Percentiles rank a stretch among this genome's conserved stretches.
phyloP scores from a whole-genome alignment of 2,113 vertebrate genomes.

The Podilymbus podiceps region DNA sequence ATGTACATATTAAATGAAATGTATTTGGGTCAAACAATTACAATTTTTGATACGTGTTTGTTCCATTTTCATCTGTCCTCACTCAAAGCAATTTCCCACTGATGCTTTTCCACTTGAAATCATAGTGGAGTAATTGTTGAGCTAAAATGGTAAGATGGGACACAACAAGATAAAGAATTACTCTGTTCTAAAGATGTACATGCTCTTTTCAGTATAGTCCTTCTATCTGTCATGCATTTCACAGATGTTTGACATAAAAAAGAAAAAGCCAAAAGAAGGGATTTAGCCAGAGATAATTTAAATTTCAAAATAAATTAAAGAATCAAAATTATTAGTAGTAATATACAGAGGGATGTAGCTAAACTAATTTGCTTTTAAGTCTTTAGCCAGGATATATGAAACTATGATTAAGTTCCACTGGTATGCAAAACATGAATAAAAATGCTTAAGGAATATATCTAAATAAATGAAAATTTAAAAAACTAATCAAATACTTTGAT shows the following conservation, averaged over 20 bases:
- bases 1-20: neutral
- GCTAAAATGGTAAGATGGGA: neutral
- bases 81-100: neutral
- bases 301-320: neutral
- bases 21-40: neutral
- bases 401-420: neutral
- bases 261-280: neutral
- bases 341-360: neutral
- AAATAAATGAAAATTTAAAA: neutral
- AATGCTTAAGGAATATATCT: neutral
- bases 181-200: neutral
- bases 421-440: neutral
- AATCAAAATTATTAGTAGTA: neutral
- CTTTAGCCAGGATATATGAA: neutral
- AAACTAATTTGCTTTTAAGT: neutral
- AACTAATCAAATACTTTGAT: neutral
- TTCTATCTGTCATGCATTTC: neutral
- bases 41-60: neutral
- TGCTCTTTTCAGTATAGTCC: neutral
- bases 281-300: neutral
- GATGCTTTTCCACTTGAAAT: neutral
- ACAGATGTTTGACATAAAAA: neutral
- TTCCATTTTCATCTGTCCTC: neutral
- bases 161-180: neutral
- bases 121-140: neutral